Evolutionary conservation across 2,797 vertebrate species (phyloP).

Genomic region (Acrocephalus scirpaceus): DNA sequence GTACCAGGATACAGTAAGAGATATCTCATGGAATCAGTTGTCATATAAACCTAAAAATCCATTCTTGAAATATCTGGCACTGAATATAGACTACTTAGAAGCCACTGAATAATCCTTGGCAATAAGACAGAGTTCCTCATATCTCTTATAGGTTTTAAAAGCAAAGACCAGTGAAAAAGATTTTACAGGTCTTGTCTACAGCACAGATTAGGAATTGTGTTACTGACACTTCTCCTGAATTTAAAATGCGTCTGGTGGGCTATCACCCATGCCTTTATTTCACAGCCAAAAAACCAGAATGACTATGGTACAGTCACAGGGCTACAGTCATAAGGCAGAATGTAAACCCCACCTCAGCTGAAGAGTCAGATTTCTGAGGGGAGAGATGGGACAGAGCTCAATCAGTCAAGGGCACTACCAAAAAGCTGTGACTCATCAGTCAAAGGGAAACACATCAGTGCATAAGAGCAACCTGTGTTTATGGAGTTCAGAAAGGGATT

Average conservation of each 20-base stretch:
- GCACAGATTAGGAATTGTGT: background rate
- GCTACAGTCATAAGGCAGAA: background rate
- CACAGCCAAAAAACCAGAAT: background rate
- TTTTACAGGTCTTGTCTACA: background rate
- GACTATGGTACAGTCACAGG: background rate
- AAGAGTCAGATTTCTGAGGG: background rate
- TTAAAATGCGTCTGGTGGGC: background rate
- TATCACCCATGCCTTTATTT: background rate
- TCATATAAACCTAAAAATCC: background rate
- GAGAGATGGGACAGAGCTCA: background rate
- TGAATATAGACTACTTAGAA: background rate
- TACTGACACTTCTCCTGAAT: background rate
- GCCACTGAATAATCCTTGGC: background rate
- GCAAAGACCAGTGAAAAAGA: background rate
- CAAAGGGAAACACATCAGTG: background rate
- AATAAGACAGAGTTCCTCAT: background rate
- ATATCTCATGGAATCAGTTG: background rate
- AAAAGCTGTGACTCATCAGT: background rate
- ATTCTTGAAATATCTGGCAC: background rate
- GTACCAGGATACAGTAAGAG: fast-evolving
- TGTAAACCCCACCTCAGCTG: background rate
- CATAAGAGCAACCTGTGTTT: background rate
- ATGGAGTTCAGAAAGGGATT: background rate
- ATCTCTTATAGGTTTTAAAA: background rate
- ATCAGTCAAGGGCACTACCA: background rate